Evolutionary conservation across 2,797 vertebrate genomes (phyloP).

Genomic region (Meriones psammophilus): DNA sequence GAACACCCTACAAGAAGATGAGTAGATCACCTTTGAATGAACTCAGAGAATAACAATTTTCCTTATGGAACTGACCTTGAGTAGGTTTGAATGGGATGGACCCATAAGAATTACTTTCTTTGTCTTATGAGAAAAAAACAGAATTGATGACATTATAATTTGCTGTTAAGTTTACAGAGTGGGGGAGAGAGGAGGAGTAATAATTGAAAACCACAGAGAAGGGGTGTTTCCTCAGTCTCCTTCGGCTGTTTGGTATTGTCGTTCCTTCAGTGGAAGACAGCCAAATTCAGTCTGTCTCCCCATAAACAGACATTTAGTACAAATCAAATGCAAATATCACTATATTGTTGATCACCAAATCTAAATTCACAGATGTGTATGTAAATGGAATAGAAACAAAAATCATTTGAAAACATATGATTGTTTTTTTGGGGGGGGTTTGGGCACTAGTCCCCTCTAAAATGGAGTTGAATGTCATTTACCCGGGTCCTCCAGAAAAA

Average conservation of each 20-base stretch:
- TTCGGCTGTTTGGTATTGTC: neutral
- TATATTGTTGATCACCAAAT: neutral
- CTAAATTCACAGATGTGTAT: neutral
- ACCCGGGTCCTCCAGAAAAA: neutral
- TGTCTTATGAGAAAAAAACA: neutral
- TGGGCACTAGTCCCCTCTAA: neutral
- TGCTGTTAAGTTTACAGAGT: neutral
- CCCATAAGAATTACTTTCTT: neutral
- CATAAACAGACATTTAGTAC: neutral
- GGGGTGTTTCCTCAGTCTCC: neutral
- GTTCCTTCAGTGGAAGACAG: neutral
- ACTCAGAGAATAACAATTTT: neutral
- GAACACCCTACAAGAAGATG: neutral
- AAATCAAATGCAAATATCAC: neutral
- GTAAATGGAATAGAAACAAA: neutral
- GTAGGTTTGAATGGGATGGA: neutral
- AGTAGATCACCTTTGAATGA: neutral
- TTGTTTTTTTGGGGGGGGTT: neutral
- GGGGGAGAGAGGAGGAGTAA: neutral
- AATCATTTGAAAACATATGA: neutral
- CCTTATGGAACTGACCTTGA: conserved; percentile 29
- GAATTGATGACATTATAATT: neutral
- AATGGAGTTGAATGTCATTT: neutral
- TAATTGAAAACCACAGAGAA: neutral
- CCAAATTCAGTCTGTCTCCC: neutral